Evolutionary conservation across 1,140 invertebrate genomes (phyloP).

Genomic region (Trypoxylus dichotomus): DNA sequence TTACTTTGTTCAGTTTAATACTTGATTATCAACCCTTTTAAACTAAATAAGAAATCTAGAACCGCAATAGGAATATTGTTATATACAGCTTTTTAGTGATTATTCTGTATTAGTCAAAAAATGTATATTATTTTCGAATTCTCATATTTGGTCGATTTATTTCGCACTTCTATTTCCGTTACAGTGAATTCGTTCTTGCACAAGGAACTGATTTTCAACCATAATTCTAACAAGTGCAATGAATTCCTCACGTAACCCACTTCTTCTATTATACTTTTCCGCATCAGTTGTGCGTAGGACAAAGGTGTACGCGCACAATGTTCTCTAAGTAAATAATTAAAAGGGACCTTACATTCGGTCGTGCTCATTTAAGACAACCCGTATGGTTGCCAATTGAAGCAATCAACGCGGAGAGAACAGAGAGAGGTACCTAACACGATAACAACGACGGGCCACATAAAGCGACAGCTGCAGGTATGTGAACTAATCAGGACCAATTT

Average conservation of each 20-base stretch:
- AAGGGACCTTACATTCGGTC: not conserved
- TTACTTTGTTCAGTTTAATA: too few species aligned
- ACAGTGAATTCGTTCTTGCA: too few species aligned
- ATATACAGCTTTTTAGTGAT: too few species aligned
- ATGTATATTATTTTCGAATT: too few species aligned
- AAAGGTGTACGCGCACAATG: not conserved
- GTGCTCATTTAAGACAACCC: conserved; percentile 29
- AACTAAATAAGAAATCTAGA: too few species aligned
- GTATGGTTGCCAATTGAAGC: conserved; percentile 36
- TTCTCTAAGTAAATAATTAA: not conserved
- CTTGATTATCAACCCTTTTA: too few species aligned
- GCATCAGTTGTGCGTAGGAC: not conserved
- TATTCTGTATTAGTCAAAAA: too few species aligned
- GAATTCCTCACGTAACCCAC: not conserved
- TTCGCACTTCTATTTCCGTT: too few species aligned
- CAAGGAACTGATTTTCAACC: not conserved
- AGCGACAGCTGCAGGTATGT: conserved; percentile 50
- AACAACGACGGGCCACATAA: conserved; percentile 31
- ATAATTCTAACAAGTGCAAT: not conserved
- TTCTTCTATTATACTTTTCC: not conserved
- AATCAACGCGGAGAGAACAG: conserved; percentile 28
- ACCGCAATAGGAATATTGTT: too few species aligned
- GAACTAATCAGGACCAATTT: conserved; percentile 50
- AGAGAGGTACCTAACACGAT: not conserved
- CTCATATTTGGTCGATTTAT: too few species aligned